Evolutionary conservation across 2,797 vertebrate species (phyloP), one percentile per base, ranked within the genome.

Genomic region (Crocodylus rhombifer): DNA sequence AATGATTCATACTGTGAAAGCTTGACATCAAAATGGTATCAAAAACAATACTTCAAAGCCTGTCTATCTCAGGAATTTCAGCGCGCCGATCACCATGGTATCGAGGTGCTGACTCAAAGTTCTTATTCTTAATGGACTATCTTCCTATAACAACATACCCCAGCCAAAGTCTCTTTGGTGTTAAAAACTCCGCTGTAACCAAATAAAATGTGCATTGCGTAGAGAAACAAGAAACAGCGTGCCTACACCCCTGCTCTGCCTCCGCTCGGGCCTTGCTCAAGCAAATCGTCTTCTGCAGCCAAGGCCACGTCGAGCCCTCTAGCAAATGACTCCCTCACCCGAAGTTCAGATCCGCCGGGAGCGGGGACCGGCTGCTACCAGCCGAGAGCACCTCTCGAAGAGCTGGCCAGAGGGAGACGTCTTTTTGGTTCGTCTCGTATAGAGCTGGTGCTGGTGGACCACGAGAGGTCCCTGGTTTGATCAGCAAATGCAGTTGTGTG

Each of bases 31-130:
- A 97, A 96, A 73, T 15, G 0, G 90, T 92, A 96, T 95, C 96
- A 95, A 96, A 94, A 96, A 74, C 95, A 91, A 84, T 93, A 89
- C 95, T 95, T 96, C 96, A 96, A 96, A 96, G 95, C 58, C 14
- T 0, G n/a, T 86, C 84, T 96, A 91, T 94, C 90, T 42, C 80
- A n/a, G 30, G 86, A 4, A 6, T 67, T 94, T n/a, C 2, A n/a
- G 71, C n/a, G 79, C 61, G 88, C 87, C 0, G 86, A 84, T 42
- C 12, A 94, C 93, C 86, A 1, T 11, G 0, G 93, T 84, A 80
- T 78, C 0, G 0, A 62, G 80, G 84, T 18, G 88, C 95, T 97
- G 96, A 97, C 96, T 97, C 95, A 96, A 83, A 96, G 88, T 85
- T 96, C 87, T 91, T 89, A 80, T 95, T 96, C 90, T 96, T 95